Evolutionary conservation across 2,797 vertebrate genomes (phyloP).

Genomic region (Serranus cabrilla): DNA sequence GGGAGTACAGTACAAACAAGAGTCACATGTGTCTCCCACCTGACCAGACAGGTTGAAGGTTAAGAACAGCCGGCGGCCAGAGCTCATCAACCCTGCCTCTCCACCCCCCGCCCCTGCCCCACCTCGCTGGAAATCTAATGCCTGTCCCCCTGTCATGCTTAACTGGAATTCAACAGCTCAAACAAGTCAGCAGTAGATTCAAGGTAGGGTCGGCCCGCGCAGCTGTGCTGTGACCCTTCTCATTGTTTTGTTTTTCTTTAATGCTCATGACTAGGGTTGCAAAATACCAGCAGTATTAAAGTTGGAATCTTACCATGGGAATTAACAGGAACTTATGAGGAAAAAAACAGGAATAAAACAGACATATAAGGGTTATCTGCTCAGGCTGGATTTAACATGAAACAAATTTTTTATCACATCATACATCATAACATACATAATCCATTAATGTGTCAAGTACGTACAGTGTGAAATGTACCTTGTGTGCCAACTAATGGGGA

Average conservation of each 20-base stretch:
- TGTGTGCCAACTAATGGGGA: too few relatives aligned
- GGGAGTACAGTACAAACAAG: slow-evolving; percentile 81
- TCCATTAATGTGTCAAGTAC: too few relatives aligned
- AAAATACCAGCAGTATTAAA: background rate
- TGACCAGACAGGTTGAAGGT: slow-evolving; percentile 79
- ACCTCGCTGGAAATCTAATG: slow-evolving; percentile 60
- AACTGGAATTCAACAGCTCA: slow-evolving; percentile 75
- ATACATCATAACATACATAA: too few relatives aligned
- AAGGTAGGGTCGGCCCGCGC: slow-evolving; percentile 73
- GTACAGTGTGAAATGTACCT: too few relatives aligned
- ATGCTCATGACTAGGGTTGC: slow-evolving; percentile 71
- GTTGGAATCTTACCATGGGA: too few relatives aligned
- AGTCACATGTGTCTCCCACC: slow-evolving; percentile 79
- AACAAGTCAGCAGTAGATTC: slow-evolving; percentile 71
- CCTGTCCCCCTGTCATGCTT: slow-evolving; percentile 73
- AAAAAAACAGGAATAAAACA: too few relatives aligned
- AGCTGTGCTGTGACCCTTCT: slow-evolving; percentile 80
- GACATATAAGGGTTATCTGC: too few relatives aligned
- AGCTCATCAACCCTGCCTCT: slow-evolving; percentile 61
- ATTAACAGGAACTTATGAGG: too few relatives aligned
- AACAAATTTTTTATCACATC: too few relatives aligned
- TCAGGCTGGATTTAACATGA: too few relatives aligned
- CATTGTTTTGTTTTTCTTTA: slow-evolving; percentile 78
- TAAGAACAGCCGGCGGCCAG: slow-evolving; percentile 73
- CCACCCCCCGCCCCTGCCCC: background rate